These are phyloP conservation scores for Coenonympha glycerion DNA, from an alignment of 2,888 invertebrate genomes.

Conservation along the genomic window DNA sequence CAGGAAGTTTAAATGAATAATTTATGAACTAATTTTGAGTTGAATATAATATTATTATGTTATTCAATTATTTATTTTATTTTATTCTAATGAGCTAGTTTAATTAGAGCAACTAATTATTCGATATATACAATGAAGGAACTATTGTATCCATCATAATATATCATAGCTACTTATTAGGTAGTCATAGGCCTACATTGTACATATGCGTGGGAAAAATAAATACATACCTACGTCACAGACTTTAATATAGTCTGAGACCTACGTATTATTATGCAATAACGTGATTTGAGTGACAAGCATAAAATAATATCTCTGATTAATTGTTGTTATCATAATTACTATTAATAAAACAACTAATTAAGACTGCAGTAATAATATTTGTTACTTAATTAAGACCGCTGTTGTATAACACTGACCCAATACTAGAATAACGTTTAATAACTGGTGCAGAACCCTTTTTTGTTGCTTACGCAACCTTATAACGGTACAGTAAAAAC, in stretches of 20 bases:
- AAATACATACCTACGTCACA: too few relatives aligned
- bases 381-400: not conserved
- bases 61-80: too few relatives aligned
- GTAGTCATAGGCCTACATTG: too few relatives aligned
- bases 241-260: too few relatives aligned
- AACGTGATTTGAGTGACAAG: not conserved
- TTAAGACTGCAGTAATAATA: not conserved
- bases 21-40: too few relatives aligned
- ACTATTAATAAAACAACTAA: not conserved
- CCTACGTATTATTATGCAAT: conserved; percentile 7
- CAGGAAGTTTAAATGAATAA: too few relatives aligned
- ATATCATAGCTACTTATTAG: too few relatives aligned
- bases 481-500: not conserved
- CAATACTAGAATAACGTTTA: conserved; percentile 12
- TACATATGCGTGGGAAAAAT: not conserved
- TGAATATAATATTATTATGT: too few relatives aligned
- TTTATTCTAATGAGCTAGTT: too few relatives aligned
- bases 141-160: too few relatives aligned
- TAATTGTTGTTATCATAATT: not conserved
- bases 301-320: not conserved
- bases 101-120: too few relatives aligned
- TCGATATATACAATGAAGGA: too few relatives aligned
- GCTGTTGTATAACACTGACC: conserved; percentile 12
- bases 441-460: conserved; percentile 12
- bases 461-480: conserved; percentile 5